phyloP scores from a whole-genome alignment of 1,140 invertebrate genomes.

The Rhizoglyphus robini region DNA sequence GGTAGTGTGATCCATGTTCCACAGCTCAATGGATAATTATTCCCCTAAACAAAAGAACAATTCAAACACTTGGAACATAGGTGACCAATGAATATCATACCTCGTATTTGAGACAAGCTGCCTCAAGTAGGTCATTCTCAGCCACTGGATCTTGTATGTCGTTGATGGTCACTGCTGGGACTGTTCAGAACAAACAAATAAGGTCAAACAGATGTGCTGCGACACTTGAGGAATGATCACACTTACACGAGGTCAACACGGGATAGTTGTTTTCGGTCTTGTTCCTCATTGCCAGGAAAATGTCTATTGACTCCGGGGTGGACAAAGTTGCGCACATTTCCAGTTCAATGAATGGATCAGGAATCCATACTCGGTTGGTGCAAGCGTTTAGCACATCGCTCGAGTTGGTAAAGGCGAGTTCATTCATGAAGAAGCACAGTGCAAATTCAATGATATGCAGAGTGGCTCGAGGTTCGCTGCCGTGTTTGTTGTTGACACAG shows the following conservation, averaged over 20 bases:
- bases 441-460: slow-evolving; percentile 13
- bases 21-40: too few species aligned
- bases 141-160: not conserved
- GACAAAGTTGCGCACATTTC: not conserved
- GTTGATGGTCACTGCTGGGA: not conserved
- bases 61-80: too few species aligned
- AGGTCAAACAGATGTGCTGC: not conserved
- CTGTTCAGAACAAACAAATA: not conserved
- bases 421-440: slow-evolving; percentile 16
- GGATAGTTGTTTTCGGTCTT: slow-evolving; percentile 4
- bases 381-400: not conserved
- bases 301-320: not conserved
- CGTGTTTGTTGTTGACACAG: slow-evolving; percentile 14
- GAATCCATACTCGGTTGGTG: not conserved
- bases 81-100: too few species aligned
- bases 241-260: not conserved
- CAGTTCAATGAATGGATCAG: slow-evolving; percentile 10
- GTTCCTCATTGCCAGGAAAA: slow-evolving; percentile 6
- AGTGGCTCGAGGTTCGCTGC: not conserved
- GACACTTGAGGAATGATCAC: not conserved
- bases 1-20: too few species aligned
- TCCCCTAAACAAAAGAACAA: too few species aligned
- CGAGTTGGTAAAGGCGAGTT: not conserved
- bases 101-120: not conserved
- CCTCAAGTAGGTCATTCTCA: not conserved